Percentiles rank a stretch among this genome's conserved stretches.
Conservation (phyloP, 2,888 invertebrate species). For the Ditylenchus weischeri region DNA sequence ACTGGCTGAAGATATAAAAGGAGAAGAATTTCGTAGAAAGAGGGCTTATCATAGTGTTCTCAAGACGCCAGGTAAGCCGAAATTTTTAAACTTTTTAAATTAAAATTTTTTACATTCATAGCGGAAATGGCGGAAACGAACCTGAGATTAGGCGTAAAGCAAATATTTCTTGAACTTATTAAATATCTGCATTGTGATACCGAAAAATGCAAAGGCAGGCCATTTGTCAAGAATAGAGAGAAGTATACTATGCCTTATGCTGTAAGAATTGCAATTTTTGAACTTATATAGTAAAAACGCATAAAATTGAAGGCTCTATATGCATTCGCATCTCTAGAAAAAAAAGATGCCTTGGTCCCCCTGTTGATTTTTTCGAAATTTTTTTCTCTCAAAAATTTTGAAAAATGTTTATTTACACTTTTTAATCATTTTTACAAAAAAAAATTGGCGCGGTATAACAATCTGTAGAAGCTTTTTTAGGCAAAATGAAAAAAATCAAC, state of each 20-base stretch:
- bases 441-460: no score
- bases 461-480: no score
- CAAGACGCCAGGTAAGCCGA: neutral
- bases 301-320: no score
- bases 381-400: no score
- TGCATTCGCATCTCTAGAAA: no score
- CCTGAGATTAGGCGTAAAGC: neutral
- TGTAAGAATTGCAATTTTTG: neutral
- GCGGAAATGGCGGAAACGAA: neutral
- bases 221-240: slow-evolving; percentile 6
- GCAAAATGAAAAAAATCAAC: no score
- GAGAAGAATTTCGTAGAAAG: slow-evolving; percentile 3
- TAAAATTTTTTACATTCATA: neutral
- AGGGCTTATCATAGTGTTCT: slow-evolving; percentile 2
- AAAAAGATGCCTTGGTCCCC: no score
- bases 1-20: neutral
- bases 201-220: neutral
- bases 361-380: no score
- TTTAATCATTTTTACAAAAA: no score
- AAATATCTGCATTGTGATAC: neutral
- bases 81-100: neutral
- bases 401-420: no score
- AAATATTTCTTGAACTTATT: neutral
- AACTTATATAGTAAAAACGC: no score
- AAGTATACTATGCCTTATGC: slow-evolving; percentile 2